Base-by-base conservation (phyloP, 2,888 invertebrate species). In the Priocnemis perturbator region DNA sequence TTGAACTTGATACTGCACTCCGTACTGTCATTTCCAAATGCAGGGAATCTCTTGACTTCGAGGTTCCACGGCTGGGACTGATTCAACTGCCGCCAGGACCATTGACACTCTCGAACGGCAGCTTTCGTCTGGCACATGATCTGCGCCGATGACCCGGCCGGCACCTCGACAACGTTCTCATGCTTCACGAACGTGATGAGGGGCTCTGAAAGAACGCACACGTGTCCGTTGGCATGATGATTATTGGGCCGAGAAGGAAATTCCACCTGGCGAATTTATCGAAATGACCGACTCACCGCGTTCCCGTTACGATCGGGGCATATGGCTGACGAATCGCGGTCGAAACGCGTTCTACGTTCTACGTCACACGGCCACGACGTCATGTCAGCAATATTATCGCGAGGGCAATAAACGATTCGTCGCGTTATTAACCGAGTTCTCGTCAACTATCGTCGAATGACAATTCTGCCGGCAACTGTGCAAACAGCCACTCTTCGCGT, bases 41-140 rank as follows among this genome's bases (percentile, higher is more conserved):
- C 85, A 37, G 85, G 79, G 63, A 88, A 88, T 60, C 82, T 83
- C 60, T 87, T 86, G 65, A 88, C 83, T 67, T 86, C 86, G 61
- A 86, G 73, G 72, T 87, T 86, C 86, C 85, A 86, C 15, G 85
- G 81, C 62, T 87, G 83, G n/a, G 87, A 84, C 74, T 88, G 88
- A 74, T 88, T 87, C 48, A 88, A 71, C 50, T 84, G 84, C 37
- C 88, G 83, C 88, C 88, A 88, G 64, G 85, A 86, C 89, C 89
- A 89, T 64, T 87, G 86, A 58, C 89, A 89, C 68, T 88, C 88
- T 62, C 84, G 81, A 2, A 88, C 87, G 17, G 84, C 75, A 30
- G 76, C 73, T 53, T 78, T 79, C 15, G 86, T 83, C 61, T 82
- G 82, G 56, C 89, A 89, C 65, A 82, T 81, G 68, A 89, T 83